Evolutionary conservation across 2,113 vertebrate species (phyloP), one percentile per base, ranked within the genome.

Genomic region (Dipodomys ordii): DNA sequence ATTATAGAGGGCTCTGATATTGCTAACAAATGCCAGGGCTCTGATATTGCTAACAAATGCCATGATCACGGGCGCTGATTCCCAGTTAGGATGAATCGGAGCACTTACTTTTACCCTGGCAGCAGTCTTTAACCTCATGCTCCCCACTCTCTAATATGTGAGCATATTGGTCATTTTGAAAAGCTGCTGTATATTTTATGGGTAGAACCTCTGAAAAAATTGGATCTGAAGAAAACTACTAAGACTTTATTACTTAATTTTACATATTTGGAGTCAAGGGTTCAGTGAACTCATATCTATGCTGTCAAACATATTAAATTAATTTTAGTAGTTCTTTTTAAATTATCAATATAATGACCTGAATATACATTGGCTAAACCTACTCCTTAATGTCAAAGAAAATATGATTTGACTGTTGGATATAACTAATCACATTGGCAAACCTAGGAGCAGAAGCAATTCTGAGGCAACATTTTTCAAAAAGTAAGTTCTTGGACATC

Each of bases 321-420:
- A 74, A 86, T 80, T 73, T 78, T 79, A 95, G 73, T 15, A 73
- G 49, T 39, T 12, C n/a, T 77, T 44, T 46, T 95, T 57, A 57
- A 57, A 57, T 57, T 89, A 71, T 71, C 95, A 93, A 22, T 86
- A 83, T 88, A 57, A 57, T 79, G 78, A 77, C 74, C 67, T 87
- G 82, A 84, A 91, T 87, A 83, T 90, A 85, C 91, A 88, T 95
- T 93, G 90, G 64, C 87, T 91, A 84, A 57, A 92, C 77, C 76
- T 87, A 71, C 60, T 82, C 49, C 65, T 93, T 84, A 91, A 78
- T 67, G 81, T 96, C 94, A 94, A 93, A 84, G 87, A 95, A 53
- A 87, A 94, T 95, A 89, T 87, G 65, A 94, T 94, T 97, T 95
- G 94, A 94, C 71, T 94, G 71, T 84, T 74, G 76, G 35, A 28